These are phyloP conservation scores for Euleptes europaea DNA, from an alignment of 2,113 vertebrate genomes.

Conservation along the genomic window DNA sequence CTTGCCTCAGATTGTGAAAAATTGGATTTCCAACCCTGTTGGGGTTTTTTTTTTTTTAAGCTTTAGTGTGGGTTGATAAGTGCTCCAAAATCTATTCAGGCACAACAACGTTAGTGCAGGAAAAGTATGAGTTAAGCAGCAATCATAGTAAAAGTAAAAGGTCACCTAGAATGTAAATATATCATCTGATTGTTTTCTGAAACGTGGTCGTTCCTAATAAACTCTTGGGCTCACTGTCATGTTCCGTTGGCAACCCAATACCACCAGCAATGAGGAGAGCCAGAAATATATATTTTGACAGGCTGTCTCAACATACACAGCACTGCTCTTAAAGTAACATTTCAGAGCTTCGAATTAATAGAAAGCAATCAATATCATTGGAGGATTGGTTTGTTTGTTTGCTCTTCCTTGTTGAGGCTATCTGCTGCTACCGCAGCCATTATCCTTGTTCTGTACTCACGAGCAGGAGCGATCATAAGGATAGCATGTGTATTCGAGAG, in stretches of 20 bases:
- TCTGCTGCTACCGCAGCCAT: neutral
- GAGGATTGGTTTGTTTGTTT: neutral
- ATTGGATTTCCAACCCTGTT: neutral
- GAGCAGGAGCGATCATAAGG: neutral
- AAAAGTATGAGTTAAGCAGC: neutral
- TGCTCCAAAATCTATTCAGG: neutral
- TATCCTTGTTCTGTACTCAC: neutral
- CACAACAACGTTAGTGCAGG: neutral
- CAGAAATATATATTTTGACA: neutral
- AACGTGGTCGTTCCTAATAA: neutral
- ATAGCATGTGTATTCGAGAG: neutral
- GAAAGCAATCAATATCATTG: neutral
- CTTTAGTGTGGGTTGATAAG: neutral
- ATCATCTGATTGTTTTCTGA: neutral
- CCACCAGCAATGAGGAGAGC: neutral
- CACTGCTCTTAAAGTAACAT: neutral
- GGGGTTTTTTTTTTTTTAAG: slow-evolving; percentile 7
- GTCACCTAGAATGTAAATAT: neutral
- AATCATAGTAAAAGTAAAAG: neutral
- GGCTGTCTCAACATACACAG: neutral
- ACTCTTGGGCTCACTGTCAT: neutral
- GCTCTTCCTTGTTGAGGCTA: neutral
- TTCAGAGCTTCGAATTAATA: neutral
- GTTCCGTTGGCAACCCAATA: neutral
- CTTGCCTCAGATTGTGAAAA: neutral